phyloP scores from a whole-genome alignment of 1,140 invertebrate genomes.

The Stegodyphus mimosarum region DNA sequence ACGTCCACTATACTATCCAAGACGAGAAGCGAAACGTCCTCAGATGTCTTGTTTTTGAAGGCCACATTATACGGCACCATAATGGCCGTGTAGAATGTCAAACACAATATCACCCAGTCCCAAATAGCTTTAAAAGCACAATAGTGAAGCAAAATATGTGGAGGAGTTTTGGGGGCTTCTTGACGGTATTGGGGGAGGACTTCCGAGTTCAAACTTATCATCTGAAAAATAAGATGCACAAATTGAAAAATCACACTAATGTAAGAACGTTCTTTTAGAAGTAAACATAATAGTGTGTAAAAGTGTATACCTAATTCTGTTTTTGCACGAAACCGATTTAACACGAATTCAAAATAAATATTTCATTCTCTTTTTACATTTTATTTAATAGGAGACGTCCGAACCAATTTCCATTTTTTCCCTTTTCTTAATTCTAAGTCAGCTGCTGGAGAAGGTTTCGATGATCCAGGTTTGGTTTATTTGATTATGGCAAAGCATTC shows the following conservation, averaged over 20 bases:
- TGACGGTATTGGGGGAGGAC: constrained; percentile 99
- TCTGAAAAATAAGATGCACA: constrained; percentile 72
- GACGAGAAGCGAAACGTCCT: constrained; percentile 95
- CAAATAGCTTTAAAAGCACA: constrained; percentile 97
- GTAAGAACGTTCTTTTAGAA: too few relatives aligned
- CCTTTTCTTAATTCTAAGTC: too few relatives aligned
- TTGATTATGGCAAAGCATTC: too few relatives aligned
- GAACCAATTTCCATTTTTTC: too few relatives aligned
- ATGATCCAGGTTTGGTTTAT: too few relatives aligned
- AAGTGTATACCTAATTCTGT: too few relatives aligned
- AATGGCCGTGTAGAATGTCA: constrained; percentile 99
- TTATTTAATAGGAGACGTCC: too few relatives aligned
- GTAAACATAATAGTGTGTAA: too few relatives aligned
- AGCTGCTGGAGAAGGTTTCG: too few relatives aligned
- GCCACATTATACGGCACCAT: constrained; percentile 99
- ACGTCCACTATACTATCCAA: constrained; percentile 99
- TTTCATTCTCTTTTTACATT: too few relatives aligned
- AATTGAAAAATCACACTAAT: background rate
- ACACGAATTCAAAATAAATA: too few relatives aligned
- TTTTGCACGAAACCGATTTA: too few relatives aligned
- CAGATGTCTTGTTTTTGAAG: constrained; percentile 99
- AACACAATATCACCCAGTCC: constrained; percentile 99
- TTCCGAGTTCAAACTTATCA: constrained; percentile 96
- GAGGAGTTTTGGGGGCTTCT: constrained; percentile 99
- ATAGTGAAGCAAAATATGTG: constrained; percentile 97